Evolutionary conservation across 2,888 invertebrate genomes (phyloP), one percentile per base, ranked within the genome.

Genomic region (Euproctis similis): DNA sequence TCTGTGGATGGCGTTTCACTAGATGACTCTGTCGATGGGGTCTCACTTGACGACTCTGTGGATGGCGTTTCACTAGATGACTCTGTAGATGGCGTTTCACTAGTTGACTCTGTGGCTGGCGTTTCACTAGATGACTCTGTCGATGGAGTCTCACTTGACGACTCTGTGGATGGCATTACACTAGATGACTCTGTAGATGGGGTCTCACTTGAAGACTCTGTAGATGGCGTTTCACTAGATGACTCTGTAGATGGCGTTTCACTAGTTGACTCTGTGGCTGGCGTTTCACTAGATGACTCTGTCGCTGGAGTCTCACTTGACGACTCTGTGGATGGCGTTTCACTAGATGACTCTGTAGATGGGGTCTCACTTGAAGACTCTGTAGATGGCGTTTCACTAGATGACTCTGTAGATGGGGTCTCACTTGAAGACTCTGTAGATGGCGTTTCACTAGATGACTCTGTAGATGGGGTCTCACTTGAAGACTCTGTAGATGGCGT

Each of bases 151-250:
- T 28, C 29, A 8, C 35, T 19, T 0, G 20, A 19, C n/a, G 4
- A 4, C 3, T 4, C n/a, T 19, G 19, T 19, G 4, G 19, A 7
- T 19, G 28, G 12, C 24, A 26, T 36, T 14, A 7, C 25, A 0
- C 34, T 29, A 11, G 37, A 18, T 0, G 20, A 10, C 10, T 21
- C 21, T 3, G 21, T 10, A n/a, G 34, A 28, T 9, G 28, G 21
- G 1, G 21, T 1, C 1, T 21, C 34, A 7, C 30, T 22, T 11
- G 17, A 30, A 2, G 22, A 12, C 6, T 8, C 8, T 12, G 20
- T 9, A 8, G 29, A 9, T 13, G 28, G 11, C 3, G 4, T 3
- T 21, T 3, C 10, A 9, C 29, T 38, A 11, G 29, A 14, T 9
- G 17, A 1, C 8, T 28, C 25, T 2, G 21, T 16, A 2, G 17